Percentiles rank a stretch among this genome's conserved stretches.
Evolutionary conservation across 2,888 invertebrate species (phyloP).

Genomic region (Rutpela maculata): DNA sequence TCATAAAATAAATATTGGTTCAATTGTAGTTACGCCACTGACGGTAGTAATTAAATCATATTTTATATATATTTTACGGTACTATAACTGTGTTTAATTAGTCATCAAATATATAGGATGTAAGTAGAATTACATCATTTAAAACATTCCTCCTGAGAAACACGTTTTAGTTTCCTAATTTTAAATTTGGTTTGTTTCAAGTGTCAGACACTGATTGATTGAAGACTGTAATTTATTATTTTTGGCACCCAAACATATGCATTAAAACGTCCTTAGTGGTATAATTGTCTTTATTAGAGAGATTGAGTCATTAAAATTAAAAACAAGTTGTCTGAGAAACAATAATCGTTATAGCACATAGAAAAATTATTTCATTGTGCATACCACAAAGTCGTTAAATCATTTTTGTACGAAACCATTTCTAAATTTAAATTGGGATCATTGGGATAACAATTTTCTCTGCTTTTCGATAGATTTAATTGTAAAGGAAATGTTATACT

Average conservation of each 20-base stretch:
- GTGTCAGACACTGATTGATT: conserved; percentile 28
- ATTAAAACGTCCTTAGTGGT: conserved; percentile 21
- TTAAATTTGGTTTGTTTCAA: conserved; percentile 21
- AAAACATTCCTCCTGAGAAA: conserved; percentile 7
- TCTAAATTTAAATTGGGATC: conserved; percentile 17
- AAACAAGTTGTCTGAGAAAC: conserved; percentile 37
- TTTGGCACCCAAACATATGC: conserved; percentile 10
- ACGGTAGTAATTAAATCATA: not conserved
- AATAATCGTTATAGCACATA: not conserved
- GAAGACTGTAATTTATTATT: conserved; percentile 30
- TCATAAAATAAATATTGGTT: too few species aligned
- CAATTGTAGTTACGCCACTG: not conserved
- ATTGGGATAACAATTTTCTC: conserved; percentile 11
- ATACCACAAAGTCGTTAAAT: conserved; percentile 1
- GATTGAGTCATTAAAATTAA: conserved; percentile 46
- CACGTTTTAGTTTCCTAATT: not conserved
- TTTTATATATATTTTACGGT: not conserved
- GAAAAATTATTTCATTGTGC: conserved; percentile 9
- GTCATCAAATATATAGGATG: not conserved
- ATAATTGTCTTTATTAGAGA: conserved; percentile 30
- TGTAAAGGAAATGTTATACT: not conserved
- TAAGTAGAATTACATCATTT: conserved; percentile 9
- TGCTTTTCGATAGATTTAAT: not conserved
- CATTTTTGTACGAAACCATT: conserved; percentile 4
- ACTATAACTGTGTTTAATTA: conserved; percentile 1